Evolutionary conservation across 2,113 vertebrate species (phyloP), one percentile per base, ranked within the genome.

Genomic region (Seriola quinqueradiata): DNA sequence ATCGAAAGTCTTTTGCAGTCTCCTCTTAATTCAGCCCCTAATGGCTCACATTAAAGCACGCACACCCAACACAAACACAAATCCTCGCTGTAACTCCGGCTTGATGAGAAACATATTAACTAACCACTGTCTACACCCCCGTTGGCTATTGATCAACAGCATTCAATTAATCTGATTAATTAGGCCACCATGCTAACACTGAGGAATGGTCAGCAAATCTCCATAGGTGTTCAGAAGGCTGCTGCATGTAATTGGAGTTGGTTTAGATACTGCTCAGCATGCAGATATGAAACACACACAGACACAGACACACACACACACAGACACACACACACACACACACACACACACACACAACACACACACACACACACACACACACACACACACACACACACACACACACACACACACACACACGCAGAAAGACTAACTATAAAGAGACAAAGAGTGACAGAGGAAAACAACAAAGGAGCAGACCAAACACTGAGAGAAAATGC

Each of bases 151-250:
- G 87, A 91, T 91, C 79, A 88, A 79, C 77, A 75, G 50, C 42
- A 75, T 70, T 77, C 69, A 80, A 87, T 91, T 88, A 75, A 79
- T 82, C 81, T 73, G 87, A 88, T 85, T 85, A 88, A 92, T 92
- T 82, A 85, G 50, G 52, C 32, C 14, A 0, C 73, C 61, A 23
- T 52, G 60, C 66, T 64, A 71, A 68, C 76, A 38, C 74, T 25
- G 68, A 59, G 40, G 58, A 77, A n/a, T 4, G 74, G 79, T 85
- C 75, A 84, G 85, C 55, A 42, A 80, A 71, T 69, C 74, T 61
- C 23, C 60, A n/a, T 63, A 55, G 72, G 57, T 67, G 44, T 36
- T 72, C 8, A 54, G 66, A 78, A 64, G 36, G n/a, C 61, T 16
- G 25, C 79, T 34, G 19, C 52, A 52, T 32, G 58, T 77, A 85